Evolutionary conservation across 2,888 invertebrate species (phyloP), one percentile per base, ranked within the genome.

Genomic region (Lasioglossum oenotherae): DNA sequence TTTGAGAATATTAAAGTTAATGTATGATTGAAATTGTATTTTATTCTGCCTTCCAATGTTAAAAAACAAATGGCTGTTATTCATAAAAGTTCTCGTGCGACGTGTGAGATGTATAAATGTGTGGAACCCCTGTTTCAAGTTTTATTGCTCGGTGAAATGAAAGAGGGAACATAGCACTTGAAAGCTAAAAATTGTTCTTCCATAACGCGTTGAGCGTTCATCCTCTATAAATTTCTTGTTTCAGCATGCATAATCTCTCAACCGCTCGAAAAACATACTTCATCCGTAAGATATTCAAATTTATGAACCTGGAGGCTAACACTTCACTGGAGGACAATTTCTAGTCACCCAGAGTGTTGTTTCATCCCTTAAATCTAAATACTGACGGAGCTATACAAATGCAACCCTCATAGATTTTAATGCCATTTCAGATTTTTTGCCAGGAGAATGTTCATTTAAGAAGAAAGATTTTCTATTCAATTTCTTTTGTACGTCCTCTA

Each of bases 151-250:
- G 6, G 38, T 4, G 35, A 38, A 19, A 69, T 12, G 31, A 38
- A 38, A 23, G 38, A 35, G 67, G 19, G 10, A 19, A 8, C 19
- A 35, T n/a, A 10, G 10, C 38, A 19, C 69, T 69, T 19, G 67
- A 35, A 19, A 67, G 35, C 31, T 69, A 23, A 69, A 69, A 35
- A 69, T 69, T 69, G 69, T 69, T 38, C 38, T 23, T 10, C 69
- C 38, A 38, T 69, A 69, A 12, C 23, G 23, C 38, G 69, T n/a
- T 14, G 35, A 38, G 69, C 5, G 60, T 23, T n/a, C n/a, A 0
- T n/a, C n/a, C 71, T 41, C 71, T 38, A 71, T 71, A 71, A 71
- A 71, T 71, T 71, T 71, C 41, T n/a, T 41, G n/a, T 71, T 41
- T 41, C 71, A 23, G 71, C 41, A 23, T 41, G 23, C 41, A 71